Evolutionary conservation across 2,888 invertebrate genomes (phyloP).

Genomic region (Cosmia pyralina): DNA sequence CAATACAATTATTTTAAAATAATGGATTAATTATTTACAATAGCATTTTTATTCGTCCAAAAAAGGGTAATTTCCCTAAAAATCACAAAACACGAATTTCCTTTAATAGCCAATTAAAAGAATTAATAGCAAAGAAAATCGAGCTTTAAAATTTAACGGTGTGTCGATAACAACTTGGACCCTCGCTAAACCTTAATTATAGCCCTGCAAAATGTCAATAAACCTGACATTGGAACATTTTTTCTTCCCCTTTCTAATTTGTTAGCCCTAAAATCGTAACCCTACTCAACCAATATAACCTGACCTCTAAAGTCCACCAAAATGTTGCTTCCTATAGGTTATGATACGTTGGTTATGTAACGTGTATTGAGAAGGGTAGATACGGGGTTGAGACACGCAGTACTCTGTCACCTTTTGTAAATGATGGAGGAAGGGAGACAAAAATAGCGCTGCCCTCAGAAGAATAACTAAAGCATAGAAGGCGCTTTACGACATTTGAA

Average conservation of each 20-base stretch:
- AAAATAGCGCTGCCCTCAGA: constrained; percentile 70
- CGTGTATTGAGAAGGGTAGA: constrained; percentile 85
- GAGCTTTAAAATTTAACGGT: constrained; percentile 82
- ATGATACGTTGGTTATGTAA: constrained; percentile 72
- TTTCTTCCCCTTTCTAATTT: constrained; percentile 87
- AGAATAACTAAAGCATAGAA: too few relatives aligned
- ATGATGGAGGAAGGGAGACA: constrained; percentile 73
- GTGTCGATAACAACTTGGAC: constrained; percentile 80
- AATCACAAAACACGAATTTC: constrained; percentile 55
- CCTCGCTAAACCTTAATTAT: constrained; percentile 87
- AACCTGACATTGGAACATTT: constrained; percentile 85
- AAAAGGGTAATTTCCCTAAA: constrained; percentile 22
- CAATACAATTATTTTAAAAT: background rate
- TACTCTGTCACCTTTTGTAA: constrained; percentile 77
- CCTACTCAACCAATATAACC: constrained; percentile 71
- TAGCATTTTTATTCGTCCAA: constrained; percentile 9
- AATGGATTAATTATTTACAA: constrained; percentile 1
- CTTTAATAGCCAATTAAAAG: constrained; percentile 72
- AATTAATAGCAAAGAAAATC: constrained; percentile 82
- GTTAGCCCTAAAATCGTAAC: constrained; percentile 87
- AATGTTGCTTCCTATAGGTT: constrained; percentile 61
- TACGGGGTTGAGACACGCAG: constrained; percentile 80
- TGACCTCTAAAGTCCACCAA: constrained; percentile 47
- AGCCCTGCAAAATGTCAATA: constrained; percentile 88
- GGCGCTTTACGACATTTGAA: too few relatives aligned